Evolutionary conservation across 2,113 vertebrate genomes (phyloP).

Genomic region (Gobius niger): DNA sequence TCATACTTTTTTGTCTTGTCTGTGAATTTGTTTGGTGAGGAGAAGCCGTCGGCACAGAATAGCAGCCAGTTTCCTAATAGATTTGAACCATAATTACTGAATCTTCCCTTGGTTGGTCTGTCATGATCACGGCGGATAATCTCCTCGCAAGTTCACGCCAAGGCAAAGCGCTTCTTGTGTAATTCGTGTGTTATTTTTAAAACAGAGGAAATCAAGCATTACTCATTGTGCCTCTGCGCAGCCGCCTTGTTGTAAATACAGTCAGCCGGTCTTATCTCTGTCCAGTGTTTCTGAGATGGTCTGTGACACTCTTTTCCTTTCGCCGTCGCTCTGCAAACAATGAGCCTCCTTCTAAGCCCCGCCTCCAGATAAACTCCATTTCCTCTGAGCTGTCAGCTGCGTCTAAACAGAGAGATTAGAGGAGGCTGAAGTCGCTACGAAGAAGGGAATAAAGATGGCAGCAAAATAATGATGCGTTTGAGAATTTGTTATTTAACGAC

Average conservation of each 20-base stretch:
- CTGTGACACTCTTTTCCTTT: constrained; percentile 66
- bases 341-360: constrained; percentile 30
- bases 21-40: too few species aligned
- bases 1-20: too few species aligned
- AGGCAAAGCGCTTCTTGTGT: too few species aligned
- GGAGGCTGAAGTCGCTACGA: neutral
- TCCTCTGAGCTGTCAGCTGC: constrained; percentile 39
- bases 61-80: too few species aligned
- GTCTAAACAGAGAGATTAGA: constrained; percentile 56
- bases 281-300: constrained; percentile 37
- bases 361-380: constrained; percentile 29
- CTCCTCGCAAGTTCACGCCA: too few species aligned
- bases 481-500: too few species aligned
- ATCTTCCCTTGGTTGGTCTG: too few species aligned
- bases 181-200: constrained; percentile 19
- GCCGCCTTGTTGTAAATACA: neutral
- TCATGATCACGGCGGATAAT: too few species aligned
- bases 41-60: too few species aligned
- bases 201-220: constrained; percentile 45
- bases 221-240: constrained; percentile 19
- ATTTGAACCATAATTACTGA: too few species aligned
- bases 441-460: neutral
- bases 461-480: neutral
- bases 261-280: constrained; percentile 41
- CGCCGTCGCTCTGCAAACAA: constrained; percentile 61